Conservation (phyloP, 2,888 invertebrate genomes). For the Drosophila nr. medialis region DNA sequence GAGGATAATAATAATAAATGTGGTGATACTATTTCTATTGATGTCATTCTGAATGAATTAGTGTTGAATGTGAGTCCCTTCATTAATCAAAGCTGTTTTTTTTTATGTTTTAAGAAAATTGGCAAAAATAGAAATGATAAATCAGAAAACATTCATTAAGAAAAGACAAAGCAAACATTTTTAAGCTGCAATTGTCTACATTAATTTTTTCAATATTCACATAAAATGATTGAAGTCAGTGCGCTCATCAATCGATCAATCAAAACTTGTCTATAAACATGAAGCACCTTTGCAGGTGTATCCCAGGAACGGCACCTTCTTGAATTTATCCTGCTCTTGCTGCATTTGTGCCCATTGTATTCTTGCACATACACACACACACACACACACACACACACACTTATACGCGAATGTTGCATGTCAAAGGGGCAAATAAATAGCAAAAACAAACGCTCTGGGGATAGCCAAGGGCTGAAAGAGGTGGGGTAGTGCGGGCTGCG, state of each 20-base stretch:
- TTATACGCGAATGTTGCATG: slow-evolving; percentile 52
- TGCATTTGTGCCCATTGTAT: slow-evolving; percentile 34
- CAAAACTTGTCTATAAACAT: background rate
- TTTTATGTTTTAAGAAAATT: background rate
- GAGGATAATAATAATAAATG: background rate
- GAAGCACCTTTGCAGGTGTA: background rate
- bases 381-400: slow-evolving; percentile 3
- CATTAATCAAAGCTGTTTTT: background rate
- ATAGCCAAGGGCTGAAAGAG: slow-evolving; percentile 3
- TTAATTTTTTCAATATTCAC: background rate
- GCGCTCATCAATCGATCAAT: background rate
- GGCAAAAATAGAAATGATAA: background rate
- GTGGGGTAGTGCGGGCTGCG: slow-evolving; percentile 8
- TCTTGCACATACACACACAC: slow-evolving; percentile 9
- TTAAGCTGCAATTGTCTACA: background rate
- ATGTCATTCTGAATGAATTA: background rate
- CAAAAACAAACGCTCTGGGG: slow-evolving; percentile 36
- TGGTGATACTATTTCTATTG: background rate
- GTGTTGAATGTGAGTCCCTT: background rate
- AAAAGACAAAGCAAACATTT: background rate
- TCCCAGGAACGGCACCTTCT: background rate
- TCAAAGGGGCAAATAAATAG: slow-evolving; percentile 67
- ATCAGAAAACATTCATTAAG: background rate
- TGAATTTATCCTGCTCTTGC: slow-evolving; percentile 4
- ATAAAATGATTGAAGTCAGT: background rate